Percentiles rank a stretch among this genome's conserved stretches.
phyloP scores from a whole-genome alignment of 2,113 vertebrate genomes.

The Colius striatus region DNA sequence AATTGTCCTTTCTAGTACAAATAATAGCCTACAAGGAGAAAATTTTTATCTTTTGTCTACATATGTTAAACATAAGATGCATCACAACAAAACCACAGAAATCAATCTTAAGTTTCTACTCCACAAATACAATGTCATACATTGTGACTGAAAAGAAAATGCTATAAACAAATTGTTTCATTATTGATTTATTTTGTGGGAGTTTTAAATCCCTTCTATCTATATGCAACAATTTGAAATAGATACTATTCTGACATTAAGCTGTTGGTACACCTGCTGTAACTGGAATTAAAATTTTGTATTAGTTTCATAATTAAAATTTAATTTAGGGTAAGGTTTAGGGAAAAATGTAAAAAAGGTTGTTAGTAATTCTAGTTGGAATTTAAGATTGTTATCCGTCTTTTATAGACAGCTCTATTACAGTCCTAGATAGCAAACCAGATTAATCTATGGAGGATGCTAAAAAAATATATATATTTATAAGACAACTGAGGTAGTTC shows the following conservation, averaged over 20 bases:
- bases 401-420: neutral
- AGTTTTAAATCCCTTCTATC: neutral
- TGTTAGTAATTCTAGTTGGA: neutral
- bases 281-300: slow-evolving; percentile 34
- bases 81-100: neutral
- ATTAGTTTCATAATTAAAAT: neutral
- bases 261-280: neutral
- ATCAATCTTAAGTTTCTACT: neutral
- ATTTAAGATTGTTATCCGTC: neutral
- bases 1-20: neutral
- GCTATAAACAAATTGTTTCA: neutral
- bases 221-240: neutral
- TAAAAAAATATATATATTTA: neutral
- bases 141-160: neutral
- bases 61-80: neutral
- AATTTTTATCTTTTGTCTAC: neutral
- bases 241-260: neutral
- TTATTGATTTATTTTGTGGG: neutral
- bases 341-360: neutral
- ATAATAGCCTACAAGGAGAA: neutral
- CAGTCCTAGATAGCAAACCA: neutral
- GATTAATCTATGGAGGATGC: neutral
- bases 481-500: neutral
- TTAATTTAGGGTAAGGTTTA: neutral
- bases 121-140: neutral